Evolutionary conservation across 2,888 invertebrate species (phyloP).

Genomic region (Sylvicola cinctus): DNA sequence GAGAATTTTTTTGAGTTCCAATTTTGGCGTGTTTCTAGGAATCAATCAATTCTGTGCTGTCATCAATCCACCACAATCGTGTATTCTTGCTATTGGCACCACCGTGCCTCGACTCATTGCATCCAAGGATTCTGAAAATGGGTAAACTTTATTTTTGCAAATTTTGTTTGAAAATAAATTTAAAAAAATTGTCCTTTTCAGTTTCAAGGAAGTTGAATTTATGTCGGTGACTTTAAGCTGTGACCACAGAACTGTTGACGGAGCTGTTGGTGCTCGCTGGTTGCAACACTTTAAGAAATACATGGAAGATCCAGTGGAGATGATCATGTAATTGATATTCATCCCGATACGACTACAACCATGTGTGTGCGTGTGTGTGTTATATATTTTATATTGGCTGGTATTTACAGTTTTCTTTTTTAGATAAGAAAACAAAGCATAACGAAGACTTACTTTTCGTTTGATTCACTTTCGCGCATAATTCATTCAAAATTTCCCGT

Average conservation of each 20-base stretch:
- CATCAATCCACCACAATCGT: constrained; percentile 89
- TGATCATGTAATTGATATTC: constrained; percentile 89
- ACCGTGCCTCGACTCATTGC: constrained; percentile 53
- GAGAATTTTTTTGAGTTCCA: neutral
- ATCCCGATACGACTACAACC: too few relatives aligned
- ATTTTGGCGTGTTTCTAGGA: constrained; percentile 27
- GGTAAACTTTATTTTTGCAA: too few relatives aligned
- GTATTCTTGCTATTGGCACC: constrained; percentile 80
- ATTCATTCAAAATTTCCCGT: too few relatives aligned
- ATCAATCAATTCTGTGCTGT: constrained; percentile 80
- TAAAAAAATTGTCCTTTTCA: constrained; percentile 19
- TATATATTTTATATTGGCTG: too few relatives aligned
- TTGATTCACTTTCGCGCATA: too few relatives aligned
- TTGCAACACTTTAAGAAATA: constrained; percentile 70
- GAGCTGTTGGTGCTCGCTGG: constrained; percentile 95
- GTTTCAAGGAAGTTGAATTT: constrained; percentile 51
- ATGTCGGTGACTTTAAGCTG: constrained; percentile 87
- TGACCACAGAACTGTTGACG: constrained; percentile 95
- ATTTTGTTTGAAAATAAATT: constrained; percentile 6
- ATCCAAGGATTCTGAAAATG: constrained; percentile 48
- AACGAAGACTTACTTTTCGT: too few relatives aligned
- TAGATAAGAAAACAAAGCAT: too few relatives aligned
- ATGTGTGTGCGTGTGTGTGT: too few relatives aligned
- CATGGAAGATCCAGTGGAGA: constrained; percentile 82
- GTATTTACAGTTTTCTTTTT: too few relatives aligned